Conservation (phyloP, 2,113 vertebrate genomes). For the Nicator chloris region DNA sequence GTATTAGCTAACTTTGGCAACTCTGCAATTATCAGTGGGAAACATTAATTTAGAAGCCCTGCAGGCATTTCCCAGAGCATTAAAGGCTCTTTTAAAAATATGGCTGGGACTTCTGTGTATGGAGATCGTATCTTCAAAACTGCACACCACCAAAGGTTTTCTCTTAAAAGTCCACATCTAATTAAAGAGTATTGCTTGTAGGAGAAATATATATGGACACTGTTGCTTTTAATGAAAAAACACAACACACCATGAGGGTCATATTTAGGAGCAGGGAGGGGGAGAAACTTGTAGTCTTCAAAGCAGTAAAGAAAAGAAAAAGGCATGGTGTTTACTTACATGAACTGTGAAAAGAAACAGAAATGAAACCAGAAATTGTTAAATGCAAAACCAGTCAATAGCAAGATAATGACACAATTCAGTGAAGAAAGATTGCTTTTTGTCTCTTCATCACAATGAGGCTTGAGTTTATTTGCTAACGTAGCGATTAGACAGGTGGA, state of each 20-base stretch:
- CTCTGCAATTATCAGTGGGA: not conserved
- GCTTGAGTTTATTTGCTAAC: slow-evolving; percentile 32
- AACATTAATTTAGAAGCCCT: not conserved
- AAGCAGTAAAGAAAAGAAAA: not conserved
- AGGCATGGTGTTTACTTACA: not conserved
- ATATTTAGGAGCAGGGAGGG: not conserved
- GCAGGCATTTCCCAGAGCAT: not conserved
- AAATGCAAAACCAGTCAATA: not conserved
- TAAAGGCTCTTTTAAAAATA: not conserved
- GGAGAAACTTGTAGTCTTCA: not conserved
- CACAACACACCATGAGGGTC: not conserved
- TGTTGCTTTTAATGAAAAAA: not conserved
- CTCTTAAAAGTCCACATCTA: not conserved
- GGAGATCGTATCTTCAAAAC: not conserved
- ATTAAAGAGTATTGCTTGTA: not conserved
- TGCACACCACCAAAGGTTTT: not conserved
- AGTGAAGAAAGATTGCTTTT: slow-evolving; percentile 18
- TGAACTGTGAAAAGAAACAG: not conserved
- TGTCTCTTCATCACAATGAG: not conserved
- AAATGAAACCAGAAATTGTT: not conserved
- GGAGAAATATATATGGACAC: not conserved
- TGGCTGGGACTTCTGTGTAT: not conserved
- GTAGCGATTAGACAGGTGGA: not conserved
- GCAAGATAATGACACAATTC: not conserved
- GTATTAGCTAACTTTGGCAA: not conserved